Conservation (phyloP, 2,113 vertebrate species). For the Sciurus niger region DNA sequence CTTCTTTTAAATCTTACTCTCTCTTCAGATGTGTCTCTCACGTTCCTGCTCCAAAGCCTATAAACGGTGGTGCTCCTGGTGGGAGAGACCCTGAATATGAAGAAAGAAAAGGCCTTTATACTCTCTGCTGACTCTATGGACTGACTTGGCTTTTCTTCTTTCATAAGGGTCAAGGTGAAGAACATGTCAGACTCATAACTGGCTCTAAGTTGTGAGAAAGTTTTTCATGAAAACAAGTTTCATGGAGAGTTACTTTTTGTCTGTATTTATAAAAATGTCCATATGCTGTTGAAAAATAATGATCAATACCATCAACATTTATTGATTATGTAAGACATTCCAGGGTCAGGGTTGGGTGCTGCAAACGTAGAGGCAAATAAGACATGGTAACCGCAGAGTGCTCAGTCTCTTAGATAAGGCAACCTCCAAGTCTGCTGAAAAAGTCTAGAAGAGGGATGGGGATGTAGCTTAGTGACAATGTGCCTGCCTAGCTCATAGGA, state of each 20-base stretch:
- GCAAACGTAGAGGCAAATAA: background rate
- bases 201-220: background rate
- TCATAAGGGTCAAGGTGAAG: background rate
- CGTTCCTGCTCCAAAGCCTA: background rate
- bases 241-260: background rate
- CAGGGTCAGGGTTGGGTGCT: background rate
- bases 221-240: background rate
- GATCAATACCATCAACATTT: background rate
- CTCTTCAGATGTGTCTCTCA: constrained; percentile 25
- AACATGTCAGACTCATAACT: background rate
- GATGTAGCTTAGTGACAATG: too few relatives aligned
- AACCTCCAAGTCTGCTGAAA: background rate
- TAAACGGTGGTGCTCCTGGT: background rate
- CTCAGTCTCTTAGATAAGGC: background rate
- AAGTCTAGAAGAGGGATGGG: background rate
- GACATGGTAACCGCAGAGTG: background rate
- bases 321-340: background rate
- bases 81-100: background rate
- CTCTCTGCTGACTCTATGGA: accelerated
- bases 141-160: background rate
- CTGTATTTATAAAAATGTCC: constrained; percentile 33
- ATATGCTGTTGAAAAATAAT: background rate
- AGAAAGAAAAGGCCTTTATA: background rate
- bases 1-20: constrained; percentile 58
- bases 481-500: too few relatives aligned